A percentile compares a stretch with the other conserved stretches of the same genome.
These are phyloP conservation scores for Hyles vespertilio DNA, from an alignment of 1,140 invertebrate species.

Conservation along the genomic window DNA sequence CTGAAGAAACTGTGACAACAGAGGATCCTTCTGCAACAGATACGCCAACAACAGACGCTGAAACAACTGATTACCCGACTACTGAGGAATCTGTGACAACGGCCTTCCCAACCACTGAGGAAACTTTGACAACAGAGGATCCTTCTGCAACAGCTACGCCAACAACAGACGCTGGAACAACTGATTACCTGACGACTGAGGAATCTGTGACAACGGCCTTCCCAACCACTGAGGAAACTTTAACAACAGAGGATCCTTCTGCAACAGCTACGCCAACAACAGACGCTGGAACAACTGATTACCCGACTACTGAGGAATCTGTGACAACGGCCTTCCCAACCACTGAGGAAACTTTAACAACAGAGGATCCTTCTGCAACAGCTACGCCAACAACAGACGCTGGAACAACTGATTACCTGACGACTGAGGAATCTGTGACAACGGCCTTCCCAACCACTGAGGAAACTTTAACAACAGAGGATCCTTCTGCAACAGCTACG, in stretches of 20 bases:
- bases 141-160: slow-evolving; percentile 9
- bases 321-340: slow-evolving; percentile 3
- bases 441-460: background rate
- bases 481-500: background rate
- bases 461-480: slow-evolving; percentile 3
- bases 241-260: slow-evolving; percentile 4
- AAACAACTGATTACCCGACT: slow-evolving; percentile 2
- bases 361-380: background rate
- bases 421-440: slow-evolving; percentile 1
- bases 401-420: background rate
- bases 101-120: slow-evolving; percentile 8
- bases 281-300: background rate
- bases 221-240: background rate
- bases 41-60: background rate
- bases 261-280: slow-evolving; percentile 5
- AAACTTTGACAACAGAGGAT: slow-evolving; percentile 3
- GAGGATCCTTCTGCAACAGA: background rate
- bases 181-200: background rate
- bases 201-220: background rate
- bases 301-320: background rate
- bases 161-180: slow-evolving; percentile 3
- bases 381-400: slow-evolving; percentile 4
- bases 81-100: background rate
- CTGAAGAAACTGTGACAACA: slow-evolving; percentile 2
- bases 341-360: background rate